These are phyloP conservation scores for Cordylochernes scorpioides DNA, from an alignment of 2,888 invertebrate genomes.

Conservation along the genomic window DNA sequence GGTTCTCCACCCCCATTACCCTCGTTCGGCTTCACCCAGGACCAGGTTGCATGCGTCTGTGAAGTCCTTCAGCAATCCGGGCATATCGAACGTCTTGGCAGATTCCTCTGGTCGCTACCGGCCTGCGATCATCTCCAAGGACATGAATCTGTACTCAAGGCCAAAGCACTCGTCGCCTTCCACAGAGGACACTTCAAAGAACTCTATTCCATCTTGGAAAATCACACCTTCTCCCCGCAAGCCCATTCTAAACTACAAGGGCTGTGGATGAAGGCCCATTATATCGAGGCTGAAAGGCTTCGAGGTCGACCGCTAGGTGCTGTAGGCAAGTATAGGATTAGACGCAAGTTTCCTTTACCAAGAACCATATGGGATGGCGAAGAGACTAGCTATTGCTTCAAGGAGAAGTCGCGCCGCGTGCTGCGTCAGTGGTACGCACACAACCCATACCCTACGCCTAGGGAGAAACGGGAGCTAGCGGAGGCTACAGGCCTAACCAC, in stretches of 20 bases:
- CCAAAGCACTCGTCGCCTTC: constrained; percentile 90
- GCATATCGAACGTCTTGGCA: constrained; percentile 75
- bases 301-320: constrained; percentile 62
- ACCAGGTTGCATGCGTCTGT: constrained; percentile 96
- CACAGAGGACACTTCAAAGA: constrained; percentile 89
- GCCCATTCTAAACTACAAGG: constrained; percentile 77
- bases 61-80: constrained; percentile 86
- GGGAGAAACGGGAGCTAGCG: constrained; percentile 78
- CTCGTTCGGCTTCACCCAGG: constrained; percentile 87
- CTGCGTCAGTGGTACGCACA: constrained; percentile 59
- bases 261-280: constrained; percentile 94
- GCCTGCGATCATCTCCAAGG: constrained; percentile 85
- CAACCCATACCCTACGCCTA: constrained; percentile 84
- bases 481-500: constrained; percentile 84
- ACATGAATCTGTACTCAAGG: constrained; percentile 89
- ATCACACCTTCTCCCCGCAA: constrained; percentile 72
- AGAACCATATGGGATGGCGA: constrained; percentile 99
- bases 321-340: constrained; percentile 49
- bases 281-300: constrained; percentile 86
- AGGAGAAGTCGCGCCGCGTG: constrained; percentile 40
- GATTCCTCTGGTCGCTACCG: constrained; percentile 88
- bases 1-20: constrained; percentile 37
- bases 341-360: constrained; percentile 83
- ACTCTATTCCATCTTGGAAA: constrained; percentile 76
- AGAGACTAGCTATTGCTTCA: constrained; percentile 97